Evolutionary conservation across 2,888 invertebrate genomes (phyloP).

Genomic region (Lobophora halterata): DNA sequence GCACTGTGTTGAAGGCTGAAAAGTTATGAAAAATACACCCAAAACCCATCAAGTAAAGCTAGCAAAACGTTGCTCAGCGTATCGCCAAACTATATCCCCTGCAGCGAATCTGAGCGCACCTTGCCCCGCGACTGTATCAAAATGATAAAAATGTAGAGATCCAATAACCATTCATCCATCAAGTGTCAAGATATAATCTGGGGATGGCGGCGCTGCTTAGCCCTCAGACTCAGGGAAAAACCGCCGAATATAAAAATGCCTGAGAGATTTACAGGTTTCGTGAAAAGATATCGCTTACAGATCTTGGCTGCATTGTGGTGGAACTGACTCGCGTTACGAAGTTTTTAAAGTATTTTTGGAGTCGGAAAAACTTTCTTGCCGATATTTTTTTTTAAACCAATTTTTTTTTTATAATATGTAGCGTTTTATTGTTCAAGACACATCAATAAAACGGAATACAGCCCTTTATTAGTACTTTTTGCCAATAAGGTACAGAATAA

Average conservation of each 20-base stretch:
- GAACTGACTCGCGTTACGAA: conserved; percentile 19
- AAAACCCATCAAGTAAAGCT: conserved; percentile 27
- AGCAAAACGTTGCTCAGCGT: conserved; percentile 26
- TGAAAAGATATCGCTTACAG: conserved; percentile 66
- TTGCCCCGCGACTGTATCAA: conserved; percentile 75
- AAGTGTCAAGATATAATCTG: conserved; percentile 86
- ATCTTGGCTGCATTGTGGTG: conserved; percentile 66
- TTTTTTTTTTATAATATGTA: no score
- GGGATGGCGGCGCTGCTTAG: conserved; percentile 77
- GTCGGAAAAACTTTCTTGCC: conserved; percentile 8
- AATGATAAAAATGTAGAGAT: conserved; percentile 84
- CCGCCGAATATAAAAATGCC: conserved; percentile 76
- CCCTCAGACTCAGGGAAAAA: conserved; percentile 63
- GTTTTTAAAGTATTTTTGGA: conserved; percentile 10
- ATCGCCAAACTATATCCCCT: conserved; percentile 49
- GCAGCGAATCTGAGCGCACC: conserved; percentile 54
- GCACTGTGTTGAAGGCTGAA: no score
- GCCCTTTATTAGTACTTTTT: no score
- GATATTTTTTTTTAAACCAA: no score
- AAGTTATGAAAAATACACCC: conserved; percentile 13
- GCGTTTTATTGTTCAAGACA: no score
- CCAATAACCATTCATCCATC: conserved; percentile 91
- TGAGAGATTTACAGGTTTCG: conserved; percentile 77
- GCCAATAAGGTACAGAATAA: no score
- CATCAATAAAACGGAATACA: no score